phyloP scores from a whole-genome alignment of 2,888 invertebrate species.

The Atrina japonica region DNA sequence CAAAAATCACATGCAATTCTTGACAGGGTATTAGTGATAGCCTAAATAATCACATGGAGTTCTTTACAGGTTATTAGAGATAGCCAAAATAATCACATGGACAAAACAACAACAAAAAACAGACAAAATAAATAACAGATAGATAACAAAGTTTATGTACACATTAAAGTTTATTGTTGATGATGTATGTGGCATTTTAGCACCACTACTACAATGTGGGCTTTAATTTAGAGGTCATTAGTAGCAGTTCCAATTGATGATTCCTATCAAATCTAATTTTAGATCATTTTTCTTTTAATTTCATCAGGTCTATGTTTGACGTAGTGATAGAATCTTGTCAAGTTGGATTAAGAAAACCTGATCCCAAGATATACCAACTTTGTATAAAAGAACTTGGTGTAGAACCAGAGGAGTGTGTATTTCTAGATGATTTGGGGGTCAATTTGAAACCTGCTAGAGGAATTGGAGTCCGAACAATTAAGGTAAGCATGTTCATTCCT shows the following conservation, averaged over 20 bases:
- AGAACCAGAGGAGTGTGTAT: conserved; percentile 74
- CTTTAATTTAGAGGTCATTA: too few relatives aligned
- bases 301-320: conserved; percentile 18
- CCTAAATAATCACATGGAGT: not conserved
- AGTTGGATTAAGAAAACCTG: conserved; percentile 80
- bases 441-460: conserved; percentile 80
- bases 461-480: conserved; percentile 81
- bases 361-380: conserved; percentile 77
- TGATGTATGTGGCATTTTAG: too few relatives aligned
- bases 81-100: not conserved
- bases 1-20: too few relatives aligned
- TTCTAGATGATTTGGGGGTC: conserved; percentile 81
- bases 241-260: not conserved
- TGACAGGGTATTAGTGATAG: not conserved
- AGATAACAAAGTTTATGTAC: too few relatives aligned
- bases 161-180: too few relatives aligned
- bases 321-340: conserved; percentile 80
- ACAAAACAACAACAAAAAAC: too few relatives aligned
- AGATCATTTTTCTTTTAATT: not conserved
- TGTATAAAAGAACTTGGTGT: conserved; percentile 72
- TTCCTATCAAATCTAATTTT: not conserved
- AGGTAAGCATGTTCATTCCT: too few relatives aligned
- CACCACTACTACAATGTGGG: too few relatives aligned
- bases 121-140: too few relatives aligned
- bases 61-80: not conserved